These are phyloP conservation scores for Lepidurus apus DNA, from an alignment of 1,140 invertebrate species.

Conservation along the genomic window DNA sequence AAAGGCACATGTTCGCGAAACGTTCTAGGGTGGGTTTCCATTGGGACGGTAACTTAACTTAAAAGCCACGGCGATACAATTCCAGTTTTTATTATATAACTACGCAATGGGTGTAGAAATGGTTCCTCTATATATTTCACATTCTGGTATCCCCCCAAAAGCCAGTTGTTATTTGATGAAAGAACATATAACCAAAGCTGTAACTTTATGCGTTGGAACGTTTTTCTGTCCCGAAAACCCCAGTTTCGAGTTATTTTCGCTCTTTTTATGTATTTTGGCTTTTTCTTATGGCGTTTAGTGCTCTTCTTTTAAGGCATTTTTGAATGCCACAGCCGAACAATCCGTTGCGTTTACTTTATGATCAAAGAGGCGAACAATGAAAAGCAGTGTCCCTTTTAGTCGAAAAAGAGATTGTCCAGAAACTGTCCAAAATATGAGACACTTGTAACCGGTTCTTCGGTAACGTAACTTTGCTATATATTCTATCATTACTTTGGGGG, in stretches of 20 bases:
- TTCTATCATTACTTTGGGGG: neutral
- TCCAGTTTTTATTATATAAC: neutral
- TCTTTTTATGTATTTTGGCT: neutral
- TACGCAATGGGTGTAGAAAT: no score
- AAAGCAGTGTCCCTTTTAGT: neutral
- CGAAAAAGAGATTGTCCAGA: no score
- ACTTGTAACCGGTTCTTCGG: slow-evolving; percentile 3
- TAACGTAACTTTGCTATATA: no score
- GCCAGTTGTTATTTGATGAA: no score
- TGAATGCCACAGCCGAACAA: neutral
- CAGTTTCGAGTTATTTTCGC: neutral
- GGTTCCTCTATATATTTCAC: no score
- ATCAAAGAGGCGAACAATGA: neutral
- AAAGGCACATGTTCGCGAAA: neutral
- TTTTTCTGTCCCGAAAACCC: no score
- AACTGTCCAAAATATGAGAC: neutral
- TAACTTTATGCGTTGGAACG: no score
- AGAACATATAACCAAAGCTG: no score
- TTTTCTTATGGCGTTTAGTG: neutral
- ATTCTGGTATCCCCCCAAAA: no score
- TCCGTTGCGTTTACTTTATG: slow-evolving; percentile 9
- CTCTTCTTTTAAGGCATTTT: neutral
- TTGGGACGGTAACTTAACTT: neutral
- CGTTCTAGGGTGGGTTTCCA: neutral
- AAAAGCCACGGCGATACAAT: neutral